Percentiles rank a stretch among this genome's conserved stretches.
Evolutionary conservation across 2,888 invertebrate genomes (phyloP).

Genomic region (Periphyllus acericola): DNA sequence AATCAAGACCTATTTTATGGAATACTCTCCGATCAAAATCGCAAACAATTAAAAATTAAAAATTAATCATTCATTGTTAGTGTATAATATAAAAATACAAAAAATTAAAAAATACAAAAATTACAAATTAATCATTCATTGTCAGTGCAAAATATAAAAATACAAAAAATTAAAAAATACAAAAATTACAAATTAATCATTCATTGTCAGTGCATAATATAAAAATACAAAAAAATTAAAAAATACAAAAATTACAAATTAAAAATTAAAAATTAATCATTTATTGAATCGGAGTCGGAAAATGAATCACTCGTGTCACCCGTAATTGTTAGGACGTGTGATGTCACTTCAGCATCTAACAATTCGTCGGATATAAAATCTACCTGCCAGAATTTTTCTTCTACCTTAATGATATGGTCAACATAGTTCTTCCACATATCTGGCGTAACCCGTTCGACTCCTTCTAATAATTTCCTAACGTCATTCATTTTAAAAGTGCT

Average conservation of each 20-base stretch:
- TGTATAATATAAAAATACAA: neutral
- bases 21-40: conserved; percentile 10
- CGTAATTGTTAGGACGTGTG: conserved; percentile 28
- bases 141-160: conserved; percentile 20
- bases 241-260: no score
- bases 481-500: conserved; percentile 22
- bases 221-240: conserved; percentile 19
- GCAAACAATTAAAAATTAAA: conserved; percentile 2
- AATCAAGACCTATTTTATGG: conserved; percentile 9
- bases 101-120: no score
- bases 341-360: conserved; percentile 29
- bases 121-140: conserved; percentile 28
- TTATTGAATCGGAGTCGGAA: conserved; percentile 11
- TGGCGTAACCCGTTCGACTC: no score
- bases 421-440: conserved; percentile 33
- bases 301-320: neutral
- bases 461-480: neutral
- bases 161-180: conserved; percentile 4
- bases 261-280: conserved; percentile 9
- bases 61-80: conserved; percentile 22
- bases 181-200: neutral
- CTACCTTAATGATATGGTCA: conserved; percentile 16
- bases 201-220: conserved; percentile 18
- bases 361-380: conserved; percentile 32
- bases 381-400: conserved; percentile 18